A percentile compares a stretch with the other conserved stretches of the same genome.
These are phyloP conservation scores for Megalops atlanticus DNA, from an alignment of 2,113 vertebrate genomes.

Conservation along the genomic window DNA sequence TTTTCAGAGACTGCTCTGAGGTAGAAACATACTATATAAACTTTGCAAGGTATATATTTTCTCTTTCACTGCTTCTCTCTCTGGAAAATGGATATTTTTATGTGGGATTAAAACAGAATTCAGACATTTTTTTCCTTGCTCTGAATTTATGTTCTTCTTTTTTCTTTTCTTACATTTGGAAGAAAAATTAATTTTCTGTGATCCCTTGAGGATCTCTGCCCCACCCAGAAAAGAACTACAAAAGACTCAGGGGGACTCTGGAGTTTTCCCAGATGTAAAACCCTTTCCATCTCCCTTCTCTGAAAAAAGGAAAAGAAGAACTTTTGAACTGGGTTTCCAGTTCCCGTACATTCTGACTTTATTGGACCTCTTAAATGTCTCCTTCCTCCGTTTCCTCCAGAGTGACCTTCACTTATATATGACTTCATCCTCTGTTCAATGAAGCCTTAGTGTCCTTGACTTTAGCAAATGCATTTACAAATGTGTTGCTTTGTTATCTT, in stretches of 20 bases:
- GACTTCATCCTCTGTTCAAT: background rate
- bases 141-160: background rate
- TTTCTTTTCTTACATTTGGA: background rate
- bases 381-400: background rate
- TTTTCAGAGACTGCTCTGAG: background rate
- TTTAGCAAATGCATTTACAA: background rate
- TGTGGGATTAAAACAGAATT: background rate
- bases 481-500: background rate
- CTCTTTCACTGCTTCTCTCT: background rate
- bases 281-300: background rate
- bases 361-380: background rate
- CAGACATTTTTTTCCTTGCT: background rate
- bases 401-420: background rate
- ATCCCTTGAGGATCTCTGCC: background rate
- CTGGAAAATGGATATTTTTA: background rate
- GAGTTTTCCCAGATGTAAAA: background rate
- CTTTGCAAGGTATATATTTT: conserved; percentile 4
- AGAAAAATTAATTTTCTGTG: background rate
- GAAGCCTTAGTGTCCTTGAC: background rate
- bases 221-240: background rate
- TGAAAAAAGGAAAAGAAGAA: background rate
- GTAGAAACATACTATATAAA: background rate
- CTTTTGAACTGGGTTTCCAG: background rate
- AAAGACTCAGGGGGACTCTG: too few relatives aligned
- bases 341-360: background rate